phyloP scores from a whole-genome alignment of 2,113 vertebrate genomes.

The Scytalopus superciliaris region DNA sequence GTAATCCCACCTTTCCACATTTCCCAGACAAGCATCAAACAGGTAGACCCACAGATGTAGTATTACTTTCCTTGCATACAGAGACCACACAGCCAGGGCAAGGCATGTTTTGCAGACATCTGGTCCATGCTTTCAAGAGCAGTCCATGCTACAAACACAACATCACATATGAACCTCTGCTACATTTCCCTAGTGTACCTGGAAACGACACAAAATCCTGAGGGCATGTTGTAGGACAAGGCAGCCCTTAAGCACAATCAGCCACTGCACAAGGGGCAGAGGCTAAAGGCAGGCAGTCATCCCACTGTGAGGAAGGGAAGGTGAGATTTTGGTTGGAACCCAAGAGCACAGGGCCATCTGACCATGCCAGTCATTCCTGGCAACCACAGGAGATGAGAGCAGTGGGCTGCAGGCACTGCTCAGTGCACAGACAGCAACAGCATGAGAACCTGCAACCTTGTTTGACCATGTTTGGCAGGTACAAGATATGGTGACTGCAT shows the following conservation, averaged over 20 bases:
- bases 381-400: not conserved
- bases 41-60: not conserved
- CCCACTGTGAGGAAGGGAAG: not conserved
- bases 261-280: no score
- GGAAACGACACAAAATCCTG: not conserved
- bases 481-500: not conserved
- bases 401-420: not conserved
- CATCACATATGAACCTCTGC: not conserved
- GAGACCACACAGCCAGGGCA: not conserved
- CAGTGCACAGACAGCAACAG: not conserved
- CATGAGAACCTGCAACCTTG: not conserved
- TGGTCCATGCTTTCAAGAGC: not conserved
- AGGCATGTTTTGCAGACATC: not conserved
- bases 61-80: not conserved
- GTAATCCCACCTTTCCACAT: not conserved
- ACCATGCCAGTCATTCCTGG: not conserved
- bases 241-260: not conserved
- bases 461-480: not conserved
- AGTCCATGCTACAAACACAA: not conserved
- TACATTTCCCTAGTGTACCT: not conserved
- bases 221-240: not conserved
- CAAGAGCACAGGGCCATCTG: not conserved
- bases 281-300: not conserved
- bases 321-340: not conserved
- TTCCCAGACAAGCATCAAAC: not conserved